Evolutionary conservation across 2,797 vertebrate genomes (phyloP), one percentile per base, ranked within the genome.

Genomic region (Cynopterus sphinx): DNA sequence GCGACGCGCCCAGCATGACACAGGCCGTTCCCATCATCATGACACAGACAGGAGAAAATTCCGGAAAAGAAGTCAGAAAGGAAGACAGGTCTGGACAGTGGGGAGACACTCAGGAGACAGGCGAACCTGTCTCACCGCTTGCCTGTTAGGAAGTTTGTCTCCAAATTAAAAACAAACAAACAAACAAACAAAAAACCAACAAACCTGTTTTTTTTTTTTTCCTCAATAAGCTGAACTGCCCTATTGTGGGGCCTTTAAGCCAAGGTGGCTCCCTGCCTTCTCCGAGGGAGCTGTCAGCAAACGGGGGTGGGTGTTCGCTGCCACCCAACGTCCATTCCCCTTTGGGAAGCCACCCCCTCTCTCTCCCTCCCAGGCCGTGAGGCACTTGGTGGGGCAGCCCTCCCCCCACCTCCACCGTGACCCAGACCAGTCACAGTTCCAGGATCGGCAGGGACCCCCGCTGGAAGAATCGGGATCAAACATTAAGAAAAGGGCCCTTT

Each of bases 301-400:
- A 67, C 68, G 53, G 49, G 3, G 17, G 12, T 0, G 2, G 1
- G n/a, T 1, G 0, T 1, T 2, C 10, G 49, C 33, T 39, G 31
- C 5, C 10, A 9, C 2, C 13, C 49, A 19, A 7, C 0, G 1
- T 33, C 49, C 21, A 3, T 33, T 39, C 9, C 22, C 61, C 43
- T 68, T 19, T 3, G 8, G n/a, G 39, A 24, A 41, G 3, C 21
- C 43, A 49, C 70, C 19, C 5, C 2, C 19, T 3, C 2, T 28
- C 41, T 41, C 41, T 53, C 75, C 49, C n/a, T 51, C 33, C 57
- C 6, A 39, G 53, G 24, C 41, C 33, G 1, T 19, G 16, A 59
- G 15, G 12, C 59, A 0, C 19, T 49, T 49, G 26, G 10, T 22
- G 53, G 21, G 15, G 9, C 28, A 43, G 43, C 16, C 15, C 39